Evolutionary conservation across 2,797 vertebrate genomes (phyloP).

Genomic region (Rhinatrema bivittatum): DNA sequence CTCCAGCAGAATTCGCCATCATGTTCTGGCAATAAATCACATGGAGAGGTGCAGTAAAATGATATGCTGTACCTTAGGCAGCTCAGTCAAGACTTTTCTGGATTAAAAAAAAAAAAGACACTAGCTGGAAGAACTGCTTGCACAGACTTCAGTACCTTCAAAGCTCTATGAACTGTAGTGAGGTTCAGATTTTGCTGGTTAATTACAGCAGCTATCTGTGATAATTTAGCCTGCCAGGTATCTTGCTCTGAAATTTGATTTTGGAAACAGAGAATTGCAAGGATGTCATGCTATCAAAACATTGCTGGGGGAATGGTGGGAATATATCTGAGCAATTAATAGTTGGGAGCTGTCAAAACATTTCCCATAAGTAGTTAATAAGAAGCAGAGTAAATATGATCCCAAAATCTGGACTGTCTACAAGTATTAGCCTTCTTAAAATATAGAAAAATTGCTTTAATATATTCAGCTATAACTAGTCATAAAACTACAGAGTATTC

Average conservation of each 20-base stretch:
- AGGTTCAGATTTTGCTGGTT: slow-evolving; percentile 1
- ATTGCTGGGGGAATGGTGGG: neutral
- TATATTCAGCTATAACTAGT: no score
- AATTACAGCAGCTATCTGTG: neutral
- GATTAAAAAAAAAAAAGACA: no score
- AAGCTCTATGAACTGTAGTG: neutral
- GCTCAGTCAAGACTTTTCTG: no score
- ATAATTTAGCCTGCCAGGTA: neutral
- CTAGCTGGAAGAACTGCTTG: no score
- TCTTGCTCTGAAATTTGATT: neutral
- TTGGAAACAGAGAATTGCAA: neutral
- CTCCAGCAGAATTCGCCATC: no score
- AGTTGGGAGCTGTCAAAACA: no score
- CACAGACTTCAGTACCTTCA: no score
- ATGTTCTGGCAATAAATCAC: no score
- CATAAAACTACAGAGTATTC: no score
- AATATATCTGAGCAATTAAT: neutral
- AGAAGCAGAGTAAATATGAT: neutral
- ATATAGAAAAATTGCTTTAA: neutral
- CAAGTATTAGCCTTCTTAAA: neutral
- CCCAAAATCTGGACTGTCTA: neutral
- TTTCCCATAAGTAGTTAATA: neutral
- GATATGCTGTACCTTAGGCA: no score
- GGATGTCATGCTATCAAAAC: neutral
- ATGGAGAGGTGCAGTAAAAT: no score